Conservation (phyloP, 1,140 invertebrate species). For the Harlomillsia oculata region DNA sequence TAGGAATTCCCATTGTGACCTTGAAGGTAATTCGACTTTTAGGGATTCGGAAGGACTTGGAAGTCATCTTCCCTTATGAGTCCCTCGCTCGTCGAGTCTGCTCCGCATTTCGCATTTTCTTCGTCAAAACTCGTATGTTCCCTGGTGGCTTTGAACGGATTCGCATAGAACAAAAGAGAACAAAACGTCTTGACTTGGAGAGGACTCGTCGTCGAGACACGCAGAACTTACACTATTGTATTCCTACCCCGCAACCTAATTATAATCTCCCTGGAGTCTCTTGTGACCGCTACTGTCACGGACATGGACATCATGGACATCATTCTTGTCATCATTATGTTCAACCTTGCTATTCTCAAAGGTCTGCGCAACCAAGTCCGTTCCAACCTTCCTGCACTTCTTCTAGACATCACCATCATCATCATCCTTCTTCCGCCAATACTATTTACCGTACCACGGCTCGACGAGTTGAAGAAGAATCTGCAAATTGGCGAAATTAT, state of each 20-base stretch:
- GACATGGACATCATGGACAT: neutral
- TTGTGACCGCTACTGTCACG: neutral
- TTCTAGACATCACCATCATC: conserved; percentile 9
- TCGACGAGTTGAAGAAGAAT: conserved; percentile 3
- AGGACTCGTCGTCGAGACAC: conserved; percentile 16
- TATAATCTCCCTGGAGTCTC: conserved; percentile 12
- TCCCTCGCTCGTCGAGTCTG: conserved; percentile 17
- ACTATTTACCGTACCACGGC: neutral
- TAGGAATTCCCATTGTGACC: conserved; percentile 19
- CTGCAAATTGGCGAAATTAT: conserved; percentile 5
- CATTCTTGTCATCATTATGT: conserved; percentile 6
- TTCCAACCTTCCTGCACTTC: conserved; percentile 6
- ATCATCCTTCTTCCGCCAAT: conserved; percentile 6
- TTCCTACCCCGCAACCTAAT: conserved; percentile 12
- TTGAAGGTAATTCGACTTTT: conserved; percentile 14
- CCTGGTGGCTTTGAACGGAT: conserved; percentile 21
- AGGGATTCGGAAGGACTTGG: conserved; percentile 17
- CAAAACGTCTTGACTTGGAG: conserved; percentile 24
- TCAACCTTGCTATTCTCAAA: conserved; percentile 3
- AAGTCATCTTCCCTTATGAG: conserved; percentile 24
- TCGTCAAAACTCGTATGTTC: conserved; percentile 11
- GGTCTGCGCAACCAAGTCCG: conserved; percentile 20
- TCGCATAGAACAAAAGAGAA: conserved; percentile 22
- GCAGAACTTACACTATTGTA: conserved; percentile 14
- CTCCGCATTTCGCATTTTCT: conserved; percentile 16